Evolutionary conservation across 2,888 invertebrate genomes (phyloP), one percentile per base, ranked within the genome.

Genomic region (Dione juno): DNA sequence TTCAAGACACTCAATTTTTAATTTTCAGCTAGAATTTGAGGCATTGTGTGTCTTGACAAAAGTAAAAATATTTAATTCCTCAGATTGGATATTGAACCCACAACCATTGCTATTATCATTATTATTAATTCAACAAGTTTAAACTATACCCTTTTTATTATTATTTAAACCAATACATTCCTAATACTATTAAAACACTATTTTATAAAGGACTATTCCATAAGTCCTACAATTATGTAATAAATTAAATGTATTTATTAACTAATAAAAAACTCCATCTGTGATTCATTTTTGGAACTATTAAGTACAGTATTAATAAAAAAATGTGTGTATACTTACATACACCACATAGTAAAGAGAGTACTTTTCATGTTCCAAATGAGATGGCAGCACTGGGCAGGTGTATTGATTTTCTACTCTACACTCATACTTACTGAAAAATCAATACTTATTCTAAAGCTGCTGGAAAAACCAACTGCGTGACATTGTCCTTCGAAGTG

Each of bases 381-480:
- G 58, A 92, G 92, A 85, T 89, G 92, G 92, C 91, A 83, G 80
- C 83, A 84, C 84, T 59, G 66, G 52, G 52, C 43, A 52, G 45
- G 35, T 73, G 87, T 93, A 93, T 92, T 92, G 92, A 93, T 93
- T 89, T 88, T 82, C 78, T 75, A 71, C 76, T 77, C 77, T 77
- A 75, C 77, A 78, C 37, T 57, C 74, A 77, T 65, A 68, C 72
- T 77, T 78, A 79, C 81, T 82, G 81, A 78, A 81, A 80, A 91
- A 93, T 93, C 92, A 90, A 93, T 93, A 90, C 84, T 81, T 82
- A 77, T 79, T 77, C 79, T 80, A 80, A 84, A 83, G 79, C 77
- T 77, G 78, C 79, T 81, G 84, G 86, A 83, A 88, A 89, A 85
- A 77, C 85, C 84, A 82, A 83, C 83, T 81, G 79, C 77, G 74